Conservation (phyloP, 2,797 vertebrate genomes). For the Amniataba percoides region DNA sequence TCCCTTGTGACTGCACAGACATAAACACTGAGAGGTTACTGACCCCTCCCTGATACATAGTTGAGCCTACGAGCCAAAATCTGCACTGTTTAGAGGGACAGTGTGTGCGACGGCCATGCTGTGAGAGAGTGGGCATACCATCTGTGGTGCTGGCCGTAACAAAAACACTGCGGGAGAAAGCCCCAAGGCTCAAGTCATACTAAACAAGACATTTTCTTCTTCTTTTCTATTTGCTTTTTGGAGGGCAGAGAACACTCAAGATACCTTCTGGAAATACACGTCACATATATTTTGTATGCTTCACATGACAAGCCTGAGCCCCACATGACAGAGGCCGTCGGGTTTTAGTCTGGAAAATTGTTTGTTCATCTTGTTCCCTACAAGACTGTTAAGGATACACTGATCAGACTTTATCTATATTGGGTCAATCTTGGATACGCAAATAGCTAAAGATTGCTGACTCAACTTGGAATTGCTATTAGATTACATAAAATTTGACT, state of each 20-base stretch:
- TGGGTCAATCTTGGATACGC: not conserved
- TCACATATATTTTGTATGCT: not conserved
- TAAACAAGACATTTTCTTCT: constrained; percentile 15
- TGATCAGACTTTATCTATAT: not conserved
- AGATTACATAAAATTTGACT: not conserved
- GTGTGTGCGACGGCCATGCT: constrained; percentile 7
- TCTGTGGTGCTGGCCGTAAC: constrained; percentile 16
- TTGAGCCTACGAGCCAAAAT: constrained; percentile 17
- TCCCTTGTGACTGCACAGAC: constrained; percentile 38
- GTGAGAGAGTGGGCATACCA: constrained; percentile 19
- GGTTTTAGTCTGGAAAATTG: not conserved
- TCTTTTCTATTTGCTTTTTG: constrained; percentile 17
- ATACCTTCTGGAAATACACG: constrained; percentile 15
- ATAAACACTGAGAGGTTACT: constrained; percentile 45
- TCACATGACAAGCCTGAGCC: not conserved
- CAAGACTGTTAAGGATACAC: not conserved
- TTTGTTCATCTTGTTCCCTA: not conserved
- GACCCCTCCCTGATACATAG: constrained; percentile 38
- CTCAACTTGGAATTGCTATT: not conserved
- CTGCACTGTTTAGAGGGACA: constrained; percentile 30
- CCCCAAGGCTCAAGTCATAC: not conserved
- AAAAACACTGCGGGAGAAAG: constrained; percentile 27
- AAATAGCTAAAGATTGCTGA: not conserved
- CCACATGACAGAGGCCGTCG: too few relatives aligned
- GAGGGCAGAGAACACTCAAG: not conserved